A percentile compares a stretch with the other conserved stretches of the same genome.
Conservation (phyloP, 2,797 vertebrate genomes). For the Halcyon leucocephala region DNA sequence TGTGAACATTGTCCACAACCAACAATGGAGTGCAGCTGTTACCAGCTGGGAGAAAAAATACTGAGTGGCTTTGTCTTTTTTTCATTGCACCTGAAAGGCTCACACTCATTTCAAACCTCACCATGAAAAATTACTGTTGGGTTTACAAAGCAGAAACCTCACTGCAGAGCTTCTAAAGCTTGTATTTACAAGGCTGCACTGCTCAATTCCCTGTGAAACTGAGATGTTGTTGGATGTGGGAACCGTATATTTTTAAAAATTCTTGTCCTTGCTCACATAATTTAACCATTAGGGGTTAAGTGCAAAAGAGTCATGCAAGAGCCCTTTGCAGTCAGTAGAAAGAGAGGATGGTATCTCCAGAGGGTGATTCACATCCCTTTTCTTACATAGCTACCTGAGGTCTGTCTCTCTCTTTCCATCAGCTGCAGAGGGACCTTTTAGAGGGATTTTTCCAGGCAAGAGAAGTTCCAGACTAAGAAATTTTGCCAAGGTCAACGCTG, state of each 20-base stretch:
- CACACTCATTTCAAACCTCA: neutral
- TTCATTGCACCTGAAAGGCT: neutral
- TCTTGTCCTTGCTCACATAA: neutral
- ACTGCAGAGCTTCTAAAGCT: neutral
- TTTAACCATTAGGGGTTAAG: neutral
- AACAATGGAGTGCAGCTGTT: neutral
- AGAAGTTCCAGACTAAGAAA: neutral
- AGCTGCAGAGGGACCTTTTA: neutral
- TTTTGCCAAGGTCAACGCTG: constrained; percentile 8
- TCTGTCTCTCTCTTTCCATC: neutral
- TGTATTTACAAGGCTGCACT: neutral
- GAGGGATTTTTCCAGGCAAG: neutral
- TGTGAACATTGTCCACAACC: neutral
- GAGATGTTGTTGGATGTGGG: neutral
- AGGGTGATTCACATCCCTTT: neutral
- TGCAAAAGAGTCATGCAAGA: neutral
- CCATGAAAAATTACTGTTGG: neutral
- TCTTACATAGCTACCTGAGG: neutral
- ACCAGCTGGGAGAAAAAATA: neutral
- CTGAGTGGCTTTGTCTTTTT: neutral
- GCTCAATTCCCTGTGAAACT: neutral
- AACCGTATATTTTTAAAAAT: neutral
- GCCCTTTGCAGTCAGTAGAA: neutral
- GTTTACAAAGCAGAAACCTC: neutral
- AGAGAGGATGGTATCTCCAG: neutral